phyloP scores from a whole-genome alignment of 2,113 vertebrate genomes.

The Percina caprodes region DNA sequence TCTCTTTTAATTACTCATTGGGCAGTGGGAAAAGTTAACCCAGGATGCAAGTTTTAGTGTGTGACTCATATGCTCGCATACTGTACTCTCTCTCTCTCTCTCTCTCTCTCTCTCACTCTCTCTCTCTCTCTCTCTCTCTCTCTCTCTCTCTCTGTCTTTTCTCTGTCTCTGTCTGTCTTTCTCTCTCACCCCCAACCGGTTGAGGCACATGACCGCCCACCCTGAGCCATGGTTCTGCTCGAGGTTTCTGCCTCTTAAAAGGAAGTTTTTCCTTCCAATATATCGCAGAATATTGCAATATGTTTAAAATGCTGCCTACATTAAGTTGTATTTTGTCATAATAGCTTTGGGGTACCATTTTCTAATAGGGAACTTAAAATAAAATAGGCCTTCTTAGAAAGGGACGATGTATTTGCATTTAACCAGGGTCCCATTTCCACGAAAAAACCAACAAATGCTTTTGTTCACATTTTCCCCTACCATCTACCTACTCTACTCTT shows the following conservation, averaged over 20 bases:
- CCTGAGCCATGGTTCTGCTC: too few relatives aligned
- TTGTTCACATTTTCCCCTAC: background rate
- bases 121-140: too few relatives aligned
- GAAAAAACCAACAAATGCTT: conserved; percentile 13
- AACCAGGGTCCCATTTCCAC: background rate
- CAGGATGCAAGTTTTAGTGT: background rate
- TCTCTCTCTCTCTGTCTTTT: too few relatives aligned
- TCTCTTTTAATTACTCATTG: background rate
- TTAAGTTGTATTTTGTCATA: background rate
- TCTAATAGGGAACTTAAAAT: background rate
- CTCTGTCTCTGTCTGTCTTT: too few relatives aligned
- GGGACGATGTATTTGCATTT: background rate
- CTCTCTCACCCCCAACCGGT: too few relatives aligned
- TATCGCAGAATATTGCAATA: too few relatives aligned
- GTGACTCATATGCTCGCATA: background rate
- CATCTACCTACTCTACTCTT: conserved; percentile 10
- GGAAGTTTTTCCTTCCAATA: too few relatives aligned
- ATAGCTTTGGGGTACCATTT: conserved; percentile 3
- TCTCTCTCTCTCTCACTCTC: too few relatives aligned
- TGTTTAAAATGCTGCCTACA: background rate
- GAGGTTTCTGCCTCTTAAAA: too few relatives aligned
- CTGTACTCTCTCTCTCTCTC: background rate
- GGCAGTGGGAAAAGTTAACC: background rate
- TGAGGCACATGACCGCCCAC: too few relatives aligned
- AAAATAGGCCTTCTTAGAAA: background rate